These are phyloP conservation scores for Lasiommata megera DNA, from an alignment of 2,888 invertebrate genomes.

Conservation along the genomic window DNA sequence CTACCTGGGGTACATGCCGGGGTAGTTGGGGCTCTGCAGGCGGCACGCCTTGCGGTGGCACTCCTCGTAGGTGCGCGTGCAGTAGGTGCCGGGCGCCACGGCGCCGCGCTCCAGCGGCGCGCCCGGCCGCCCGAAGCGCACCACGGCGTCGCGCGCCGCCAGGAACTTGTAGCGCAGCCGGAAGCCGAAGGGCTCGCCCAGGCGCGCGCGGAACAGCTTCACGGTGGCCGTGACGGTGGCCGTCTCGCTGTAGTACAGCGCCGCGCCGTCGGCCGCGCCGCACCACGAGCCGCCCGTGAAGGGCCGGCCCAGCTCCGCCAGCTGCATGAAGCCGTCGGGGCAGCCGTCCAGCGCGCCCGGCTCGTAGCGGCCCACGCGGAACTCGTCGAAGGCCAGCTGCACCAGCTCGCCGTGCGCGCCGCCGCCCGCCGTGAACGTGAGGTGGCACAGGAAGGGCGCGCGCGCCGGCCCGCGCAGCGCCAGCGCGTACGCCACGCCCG, in stretches of 20 bases:
- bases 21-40: slow-evolving; percentile 94
- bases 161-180: slow-evolving; percentile 91
- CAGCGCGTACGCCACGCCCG: slow-evolving; percentile 90
- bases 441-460: slow-evolving; percentile 93
- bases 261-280: slow-evolving; percentile 89
- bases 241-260: slow-evolving; percentile 94
- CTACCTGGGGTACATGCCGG: slow-evolving; percentile 88
- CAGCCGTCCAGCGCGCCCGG: slow-evolving; percentile 87
- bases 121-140: slow-evolving; percentile 87
- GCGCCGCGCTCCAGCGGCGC: slow-evolving; percentile 91
- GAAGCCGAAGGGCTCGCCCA: slow-evolving; percentile 89
- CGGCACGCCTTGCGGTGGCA: slow-evolving; percentile 92
- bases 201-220: slow-evolving; percentile 87
- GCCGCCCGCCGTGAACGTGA: slow-evolving; percentile 95
- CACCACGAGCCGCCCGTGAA: slow-evolving; percentile 96
- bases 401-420: slow-evolving; percentile 94
- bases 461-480: slow-evolving; percentile 88
- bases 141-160: slow-evolving; percentile 89
- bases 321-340: slow-evolving; percentile 93
- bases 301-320: slow-evolving; percentile 91
- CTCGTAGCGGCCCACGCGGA: slow-evolving; percentile 92
- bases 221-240: slow-evolving; percentile 93
- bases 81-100: slow-evolving; percentile 91
- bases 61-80: slow-evolving; percentile 92
- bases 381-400: slow-evolving; percentile 93